These are phyloP conservation scores for Drosophila kokeensis DNA, from an alignment of 2,888 invertebrate genomes.

Conservation along the genomic window DNA sequence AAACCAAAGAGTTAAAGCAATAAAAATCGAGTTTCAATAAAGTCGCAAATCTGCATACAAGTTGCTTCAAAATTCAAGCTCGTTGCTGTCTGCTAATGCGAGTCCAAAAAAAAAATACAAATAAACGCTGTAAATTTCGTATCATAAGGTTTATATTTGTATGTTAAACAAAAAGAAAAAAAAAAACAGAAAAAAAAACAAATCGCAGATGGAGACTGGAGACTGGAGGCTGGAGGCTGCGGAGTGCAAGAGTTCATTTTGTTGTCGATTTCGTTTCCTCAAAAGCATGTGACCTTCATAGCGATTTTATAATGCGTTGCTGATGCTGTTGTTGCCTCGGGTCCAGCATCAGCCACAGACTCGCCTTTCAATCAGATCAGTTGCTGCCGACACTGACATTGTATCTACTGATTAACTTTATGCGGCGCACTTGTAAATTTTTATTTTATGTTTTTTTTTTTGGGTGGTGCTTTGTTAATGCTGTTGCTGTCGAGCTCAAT, in stretches of 20 bases:
- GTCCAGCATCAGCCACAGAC: slow-evolving; percentile 11
- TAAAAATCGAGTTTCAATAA: slow-evolving; percentile 48
- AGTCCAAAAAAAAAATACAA: slow-evolving; percentile 13
- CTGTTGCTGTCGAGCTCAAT: slow-evolving; percentile 17
- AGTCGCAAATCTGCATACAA: slow-evolving; percentile 48
- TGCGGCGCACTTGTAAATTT: slow-evolving; percentile 54
- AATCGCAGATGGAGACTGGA: background rate
- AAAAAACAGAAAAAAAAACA: background rate
- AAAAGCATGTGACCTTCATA: slow-evolving; percentile 63
- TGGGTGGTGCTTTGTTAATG: background rate
- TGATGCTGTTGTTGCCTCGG: slow-evolving; percentile 14
- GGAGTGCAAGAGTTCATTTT: slow-evolving; percentile 62
- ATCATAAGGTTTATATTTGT: slow-evolving; percentile 13
- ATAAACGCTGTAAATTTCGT: slow-evolving; percentile 37
- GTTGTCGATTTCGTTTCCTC: slow-evolving; percentile 69
- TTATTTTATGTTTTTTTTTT: background rate
- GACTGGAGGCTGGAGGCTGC: slow-evolving; percentile 11
- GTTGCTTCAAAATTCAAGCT: slow-evolving; percentile 31
- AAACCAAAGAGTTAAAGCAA: slow-evolving; percentile 44
- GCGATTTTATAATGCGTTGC: slow-evolving; percentile 65
- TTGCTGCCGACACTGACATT: slow-evolving; percentile 51
- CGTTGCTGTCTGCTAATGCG: slow-evolving; percentile 20
- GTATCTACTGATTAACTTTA: slow-evolving; percentile 47
- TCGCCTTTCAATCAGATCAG: slow-evolving; percentile 61
- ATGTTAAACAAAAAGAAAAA: background rate